Evolutionary conservation across 1,140 invertebrate species (phyloP).

Genomic region (Microplitis demolitor): DNA sequence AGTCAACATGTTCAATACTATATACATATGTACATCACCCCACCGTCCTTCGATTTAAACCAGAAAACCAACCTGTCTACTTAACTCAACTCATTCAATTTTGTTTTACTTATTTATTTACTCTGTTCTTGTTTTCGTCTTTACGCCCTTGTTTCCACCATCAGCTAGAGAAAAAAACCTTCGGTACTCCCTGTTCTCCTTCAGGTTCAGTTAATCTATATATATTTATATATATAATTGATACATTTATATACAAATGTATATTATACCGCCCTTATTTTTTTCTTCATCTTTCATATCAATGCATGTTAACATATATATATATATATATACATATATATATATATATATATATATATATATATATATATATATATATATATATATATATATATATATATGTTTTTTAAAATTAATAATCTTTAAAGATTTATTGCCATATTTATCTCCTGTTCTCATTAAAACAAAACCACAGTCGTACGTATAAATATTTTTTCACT

Average conservation of each 20-base stretch:
- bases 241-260: conserved; percentile 8
- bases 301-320: neutral
- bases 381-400: neutral
- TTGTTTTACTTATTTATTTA: conserved; percentile 2
- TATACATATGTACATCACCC: conserved; percentile 4
- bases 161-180: conserved; percentile 5
- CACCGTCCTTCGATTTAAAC: conserved; percentile 27
- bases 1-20: conserved; percentile 7
- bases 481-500: no score
- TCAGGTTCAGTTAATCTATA: neutral
- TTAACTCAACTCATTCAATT: neutral
- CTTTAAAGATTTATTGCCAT: neutral
- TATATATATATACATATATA: neutral
- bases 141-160: neutral
- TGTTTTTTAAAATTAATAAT: neutral
- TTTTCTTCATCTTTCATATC: neutral
- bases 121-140: neutral
- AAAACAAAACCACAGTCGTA: neutral
- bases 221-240: conserved; percentile 5
- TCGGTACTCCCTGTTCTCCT: neutral
- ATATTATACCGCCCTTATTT: neutral
- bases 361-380: neutral
- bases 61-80: conserved; percentile 2
- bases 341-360: neutral
- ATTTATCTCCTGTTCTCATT: neutral